Percentiles rank a stretch among this genome's conserved stretches.
Conservation (phyloP, 2,113 vertebrate species). For the Megaceryle torquata region DNA sequence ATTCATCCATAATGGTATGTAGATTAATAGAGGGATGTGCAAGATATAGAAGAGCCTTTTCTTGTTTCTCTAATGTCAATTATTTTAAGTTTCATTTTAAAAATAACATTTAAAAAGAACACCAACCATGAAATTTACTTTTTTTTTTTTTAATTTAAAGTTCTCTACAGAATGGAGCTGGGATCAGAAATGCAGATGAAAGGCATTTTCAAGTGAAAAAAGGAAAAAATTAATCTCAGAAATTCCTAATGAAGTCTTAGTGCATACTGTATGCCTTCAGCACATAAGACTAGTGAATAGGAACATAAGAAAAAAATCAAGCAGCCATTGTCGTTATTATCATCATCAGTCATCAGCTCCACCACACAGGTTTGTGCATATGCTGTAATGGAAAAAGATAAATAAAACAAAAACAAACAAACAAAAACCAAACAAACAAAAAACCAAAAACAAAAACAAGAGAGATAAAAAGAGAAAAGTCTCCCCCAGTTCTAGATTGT, state of each 20-base stretch:
- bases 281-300: conserved; percentile 1
- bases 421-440: too few relatives aligned
- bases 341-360: conserved; percentile 45
- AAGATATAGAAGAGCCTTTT: background rate
- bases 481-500: background rate
- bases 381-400: background rate
- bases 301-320: conserved; percentile 38
- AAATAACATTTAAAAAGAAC: background rate
- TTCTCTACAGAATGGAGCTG: background rate
- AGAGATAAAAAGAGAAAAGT: background rate
- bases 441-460: too few relatives aligned
- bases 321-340: conserved; percentile 28
- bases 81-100: background rate
- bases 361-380: conserved; percentile 5
- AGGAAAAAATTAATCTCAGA: background rate
- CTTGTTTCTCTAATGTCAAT: background rate
- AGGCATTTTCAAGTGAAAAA: background rate
- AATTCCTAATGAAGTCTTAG: conserved; percentile 16
- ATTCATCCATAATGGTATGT: background rate
- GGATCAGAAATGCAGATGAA: background rate
- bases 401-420: too few relatives aligned
- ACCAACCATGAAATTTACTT: background rate
- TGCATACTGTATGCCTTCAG: background rate
- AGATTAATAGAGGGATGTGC: background rate
- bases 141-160: background rate